Evolutionary conservation across 2,113 vertebrate genomes (phyloP), one percentile per base, ranked within the genome.

Genomic region (Trematomus loennbergii): DNA sequence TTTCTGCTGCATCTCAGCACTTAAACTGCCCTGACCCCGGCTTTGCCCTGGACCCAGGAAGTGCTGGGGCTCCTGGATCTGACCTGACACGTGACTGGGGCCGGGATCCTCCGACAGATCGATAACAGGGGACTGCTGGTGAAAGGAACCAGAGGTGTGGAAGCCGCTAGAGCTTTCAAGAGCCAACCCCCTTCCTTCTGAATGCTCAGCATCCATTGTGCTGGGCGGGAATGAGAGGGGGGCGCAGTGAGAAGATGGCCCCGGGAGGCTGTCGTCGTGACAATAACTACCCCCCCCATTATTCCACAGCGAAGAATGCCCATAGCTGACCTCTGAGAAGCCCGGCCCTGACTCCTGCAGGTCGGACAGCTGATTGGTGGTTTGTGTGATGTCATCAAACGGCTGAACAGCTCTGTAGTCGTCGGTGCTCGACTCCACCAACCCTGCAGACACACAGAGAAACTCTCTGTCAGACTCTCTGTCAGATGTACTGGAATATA

Each of bases 361-460:
- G 40, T 82, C 83, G 22, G 62, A 29, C 54, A 81, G 77, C 52
- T 74, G 84, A 75, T 64, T 81, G 71, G 33, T 50, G 49, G 69
- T 40, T 78, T 91, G 78, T 22, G 75, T 52, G 80, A 81, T 55
- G 50, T 84, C 87, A 33, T 73, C 79, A 7, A 90, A 89, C 1
- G 84, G 71, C 17, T 84, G 72, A 16, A 20, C 71, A 60, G 74
- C 85, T 82, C 72, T 84, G 87, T 72, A 86, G 84, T 92, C 79
- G 0, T 94, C 93, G 2, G 91, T 93, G 73, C 91, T 93, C 8
- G 92, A 93, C 77, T 94, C 94, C 59, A 90, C 89, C 66, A 92
- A 66, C 5, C 91, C 92, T 94, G 75, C 9, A 46, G 2, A 64
- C 71, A 72, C 18, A 72, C 25, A 65, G 15, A 40, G 3, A 55